Evolutionary conservation across 2,888 invertebrate species (phyloP).

Genomic region (Griposia aprilina): DNA sequence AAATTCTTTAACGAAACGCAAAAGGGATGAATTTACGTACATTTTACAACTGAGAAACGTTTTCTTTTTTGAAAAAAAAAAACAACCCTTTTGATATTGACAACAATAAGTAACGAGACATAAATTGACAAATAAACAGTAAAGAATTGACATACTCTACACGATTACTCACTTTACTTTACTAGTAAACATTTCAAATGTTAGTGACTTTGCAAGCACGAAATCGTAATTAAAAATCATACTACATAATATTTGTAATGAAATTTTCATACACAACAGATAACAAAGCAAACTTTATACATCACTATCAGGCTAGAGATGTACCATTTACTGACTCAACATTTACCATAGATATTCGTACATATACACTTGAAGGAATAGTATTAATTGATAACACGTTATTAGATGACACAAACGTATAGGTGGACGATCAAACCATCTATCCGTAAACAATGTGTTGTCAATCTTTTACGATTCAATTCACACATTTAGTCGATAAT

Average conservation of each 20-base stretch:
- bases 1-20: not conserved
- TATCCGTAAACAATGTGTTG: conserved; percentile 20
- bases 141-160: conserved; percentile 71
- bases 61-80: conserved; percentile 41
- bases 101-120: conserved; percentile 54
- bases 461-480: conserved; percentile 26
- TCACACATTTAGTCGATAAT: conserved; percentile 29
- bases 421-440: conserved; percentile 59
- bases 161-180: conserved; percentile 65
- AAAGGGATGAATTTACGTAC: not conserved
- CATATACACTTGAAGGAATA: conserved; percentile 22
- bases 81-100: conserved; percentile 17
- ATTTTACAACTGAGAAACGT: not conserved
- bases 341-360: conserved; percentile 25
- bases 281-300: conserved; percentile 7
- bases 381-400: conserved; percentile 25
- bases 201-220: conserved; percentile 71
- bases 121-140: conserved; percentile 73
- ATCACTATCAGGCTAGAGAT: conserved; percentile 28
- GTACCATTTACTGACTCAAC: conserved; percentile 22
- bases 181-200: conserved; percentile 57
- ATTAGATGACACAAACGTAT: conserved; percentile 30
- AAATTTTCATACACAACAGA: conserved; percentile 1
- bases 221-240: conserved; percentile 2
- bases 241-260: not conserved